Base-by-base conservation (phyloP, 2,113 vertebrate genomes). In the Donacobius atricapilla region DNA sequence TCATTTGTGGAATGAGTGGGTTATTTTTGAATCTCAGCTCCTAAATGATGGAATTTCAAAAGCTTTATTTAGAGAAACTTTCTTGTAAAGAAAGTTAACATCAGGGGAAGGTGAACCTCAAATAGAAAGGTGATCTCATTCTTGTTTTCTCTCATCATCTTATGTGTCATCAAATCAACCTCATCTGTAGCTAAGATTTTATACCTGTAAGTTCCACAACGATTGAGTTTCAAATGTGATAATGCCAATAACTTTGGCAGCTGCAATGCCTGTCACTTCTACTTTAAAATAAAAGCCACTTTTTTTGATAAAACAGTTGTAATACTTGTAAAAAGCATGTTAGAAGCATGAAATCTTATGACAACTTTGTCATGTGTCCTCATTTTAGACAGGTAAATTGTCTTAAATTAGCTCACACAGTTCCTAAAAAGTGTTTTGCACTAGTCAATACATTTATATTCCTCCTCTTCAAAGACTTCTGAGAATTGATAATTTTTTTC, bases 351-450 rank as follows among this genome's bases (percentile, higher is more conserved):
- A 93, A 75, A 54, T 63, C 68, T 92, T 87, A 66, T 8, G 79
- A 81, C 61, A 77, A 5, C 40, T 91, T 86, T 95, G 85, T 88
- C 90, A 93, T 45, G 27, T 83, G 76, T 90, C 63, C 72, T 93
- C 37, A 35, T 81, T 83, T 90, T 78, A 91, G 81, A 87, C 75
- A 91, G 40, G 40, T 47, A 93, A 90, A 91, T 92, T 91, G 28
- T 72, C 81, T 95, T 95, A 14, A 64, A 89, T 87, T 54, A 72
- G 80, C 51, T 86, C 83, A 68, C 47, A 66, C 13, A 15, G 65
- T 83, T 94, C 79, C 42, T 63, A 88, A 87, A 94, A 80, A 85
- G 60, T 51, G 31, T 71, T 80, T 91, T 93, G 40, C 1, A 2
- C 82, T 91, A 93, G 72, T 87, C 69, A 80, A 30, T 85, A 92